phyloP scores from a whole-genome alignment of 1,140 invertebrate genomes.

The Trissolcus basalis region DNA sequence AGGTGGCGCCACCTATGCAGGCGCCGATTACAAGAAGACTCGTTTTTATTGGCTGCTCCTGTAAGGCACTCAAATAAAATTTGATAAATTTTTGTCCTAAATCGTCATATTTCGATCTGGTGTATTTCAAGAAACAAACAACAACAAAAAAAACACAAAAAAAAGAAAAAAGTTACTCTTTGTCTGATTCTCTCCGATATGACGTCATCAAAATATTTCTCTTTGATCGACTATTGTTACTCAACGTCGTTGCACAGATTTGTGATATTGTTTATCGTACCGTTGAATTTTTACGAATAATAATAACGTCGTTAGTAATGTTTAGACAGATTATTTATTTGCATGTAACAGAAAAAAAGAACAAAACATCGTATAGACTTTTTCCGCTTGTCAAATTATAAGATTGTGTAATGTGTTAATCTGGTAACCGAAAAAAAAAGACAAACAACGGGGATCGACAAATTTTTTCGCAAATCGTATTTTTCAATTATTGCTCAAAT shows the following conservation, averaged over 20 bases:
- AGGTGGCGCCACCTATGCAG: constrained; percentile 30
- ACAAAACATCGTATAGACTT: constrained; percentile 37
- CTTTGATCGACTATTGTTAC: constrained; percentile 61
- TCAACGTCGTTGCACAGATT: constrained; percentile 61
- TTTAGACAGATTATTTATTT: constrained; percentile 54
- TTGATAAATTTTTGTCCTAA: constrained; percentile 57
- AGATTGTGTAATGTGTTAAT: too few species aligned
- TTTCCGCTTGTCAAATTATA: constrained; percentile 21
- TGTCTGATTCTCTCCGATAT: constrained; percentile 58
- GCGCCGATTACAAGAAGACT: constrained; percentile 31
- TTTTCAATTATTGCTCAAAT: too few species aligned
- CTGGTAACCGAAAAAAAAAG: constrained; percentile 11
- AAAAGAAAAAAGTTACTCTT: constrained; percentile 42
- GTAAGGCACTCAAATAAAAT: constrained; percentile 51
- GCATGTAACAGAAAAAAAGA: constrained; percentile 31
- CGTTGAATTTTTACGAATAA: constrained; percentile 55
- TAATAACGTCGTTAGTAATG: constrained; percentile 49
- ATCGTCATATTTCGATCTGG: constrained; percentile 44
- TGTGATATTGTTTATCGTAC: constrained; percentile 62
- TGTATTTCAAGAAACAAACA: constrained; percentile 24
- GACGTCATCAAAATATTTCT: constrained; percentile 56
- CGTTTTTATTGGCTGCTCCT: constrained; percentile 50
- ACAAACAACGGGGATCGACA: not conserved
- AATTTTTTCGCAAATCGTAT: too few species aligned
- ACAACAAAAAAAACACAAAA: constrained; percentile 26